Evolutionary conservation across 2,113 vertebrate genomes (phyloP), one percentile per base, ranked within the genome.

Genomic region (Myrmecophaga tridactyla): DNA sequence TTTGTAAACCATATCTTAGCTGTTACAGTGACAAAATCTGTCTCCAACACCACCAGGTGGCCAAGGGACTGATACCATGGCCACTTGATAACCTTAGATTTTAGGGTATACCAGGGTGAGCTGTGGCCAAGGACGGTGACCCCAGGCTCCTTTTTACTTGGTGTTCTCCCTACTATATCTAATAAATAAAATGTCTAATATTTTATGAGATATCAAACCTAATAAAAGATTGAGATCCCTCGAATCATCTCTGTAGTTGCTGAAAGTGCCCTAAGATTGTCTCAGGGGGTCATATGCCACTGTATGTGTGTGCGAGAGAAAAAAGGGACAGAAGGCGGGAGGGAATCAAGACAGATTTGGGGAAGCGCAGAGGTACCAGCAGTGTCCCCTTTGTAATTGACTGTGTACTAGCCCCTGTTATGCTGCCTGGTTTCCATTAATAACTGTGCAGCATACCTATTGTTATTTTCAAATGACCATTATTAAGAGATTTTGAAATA

Each of bases 401-500:
- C 41, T 9, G 88, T 48, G 73, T 39, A 31, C 43, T 82, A 4
- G 29, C 72, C 21, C 15, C 1, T 76, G 81, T 87, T 63, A 36
- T 51, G 25, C 41, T 51, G 6, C 56, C 63, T 73, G 56, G 75
- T 93, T 91, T 46, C 29, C 31, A 29, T 62, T 58, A 58, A 18
- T 53, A 91, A 63, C 8, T 43, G 6, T 65, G 13, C 10, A 46
- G 53, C 6, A 9, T 91, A 13, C 56, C 48, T 91, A 48, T 86
- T 91, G 56, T 86, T 96, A 14, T 78, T 73, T 82, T 89, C n/a
- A 90, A 78, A 46, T 20, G 69, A 83, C 34, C 51, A 29, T 84
- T 83, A 46, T 63, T 81, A 83, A 91, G 51, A 60, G 29, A 56
- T 63, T 94, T 92, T 82, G 36, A 78, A 94, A 69, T 43, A 72